These are phyloP conservation scores for Polietes domitor DNA, from an alignment of 2,888 invertebrate species.

Conservation along the genomic window DNA sequence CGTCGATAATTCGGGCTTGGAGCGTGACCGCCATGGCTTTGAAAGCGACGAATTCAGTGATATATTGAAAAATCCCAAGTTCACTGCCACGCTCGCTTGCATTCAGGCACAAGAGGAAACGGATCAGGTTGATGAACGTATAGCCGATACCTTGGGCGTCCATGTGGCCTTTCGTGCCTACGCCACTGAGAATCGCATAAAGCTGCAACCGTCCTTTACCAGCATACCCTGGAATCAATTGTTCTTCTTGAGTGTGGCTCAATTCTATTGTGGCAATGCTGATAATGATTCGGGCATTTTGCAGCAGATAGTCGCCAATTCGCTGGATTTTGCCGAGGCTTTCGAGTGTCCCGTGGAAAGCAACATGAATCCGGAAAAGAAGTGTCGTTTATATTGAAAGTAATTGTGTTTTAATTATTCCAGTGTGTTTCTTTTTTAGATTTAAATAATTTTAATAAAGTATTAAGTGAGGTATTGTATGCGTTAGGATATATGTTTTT, in stretches of 20 bases:
- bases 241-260: conserved; percentile 76
- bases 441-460: too few species aligned
- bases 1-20: conserved; percentile 71
- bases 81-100: conserved; percentile 62
- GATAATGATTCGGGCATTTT: conserved; percentile 71
- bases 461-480: too few species aligned
- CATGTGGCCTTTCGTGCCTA: conserved; percentile 72
- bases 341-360: conserved; percentile 70
- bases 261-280: conserved; percentile 74
- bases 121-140: conserved; percentile 70
- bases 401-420: too few species aligned
- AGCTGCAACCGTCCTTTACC: neutral
- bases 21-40: conserved; percentile 1
- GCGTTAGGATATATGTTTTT: too few species aligned
- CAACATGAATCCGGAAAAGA: conserved; percentile 71
- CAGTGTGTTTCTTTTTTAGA: too few species aligned
- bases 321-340: conserved; percentile 73
- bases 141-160: conserved; percentile 73
- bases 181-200: neutral
- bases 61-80: conserved; percentile 63
- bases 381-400: conserved; percentile 69
- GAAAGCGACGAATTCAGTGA: conserved; percentile 69
- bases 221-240: conserved; percentile 66
- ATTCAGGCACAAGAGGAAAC: conserved; percentile 63
- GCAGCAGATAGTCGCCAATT: conserved; percentile 73